A percentile compares a stretch with the other conserved stretches of the same genome.
Evolutionary conservation across 2,797 vertebrate genomes (phyloP).

Genomic region (Thaleichthys pacificus): DNA sequence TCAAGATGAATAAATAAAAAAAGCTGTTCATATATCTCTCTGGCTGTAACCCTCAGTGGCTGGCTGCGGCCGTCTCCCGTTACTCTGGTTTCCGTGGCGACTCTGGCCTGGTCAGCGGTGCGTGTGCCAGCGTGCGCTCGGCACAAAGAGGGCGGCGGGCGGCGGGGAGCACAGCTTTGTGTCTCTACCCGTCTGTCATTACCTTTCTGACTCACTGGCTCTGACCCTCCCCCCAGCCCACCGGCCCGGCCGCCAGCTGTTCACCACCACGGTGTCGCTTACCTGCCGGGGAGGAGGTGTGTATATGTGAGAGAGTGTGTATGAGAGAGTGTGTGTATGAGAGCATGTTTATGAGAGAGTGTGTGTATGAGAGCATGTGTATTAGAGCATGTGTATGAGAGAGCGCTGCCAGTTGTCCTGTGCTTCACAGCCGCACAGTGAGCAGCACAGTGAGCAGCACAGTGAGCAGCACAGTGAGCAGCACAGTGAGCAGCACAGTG

Average conservation of each 20-base stretch:
- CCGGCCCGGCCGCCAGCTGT: slow-evolving; percentile 66
- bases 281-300: slow-evolving; percentile 52
- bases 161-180: slow-evolving; percentile 43
- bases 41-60: slow-evolving; percentile 52
- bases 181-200: slow-evolving; percentile 71
- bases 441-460: too few species aligned
- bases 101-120: slow-evolving; percentile 17
- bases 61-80: slow-evolving; percentile 61
- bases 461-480: too few species aligned
- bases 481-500: too few species aligned
- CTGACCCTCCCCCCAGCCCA: slow-evolving; percentile 51
- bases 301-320: slow-evolving; percentile 31
- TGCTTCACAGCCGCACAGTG: neutral
- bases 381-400: slow-evolving; percentile 6
- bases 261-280: slow-evolving; percentile 69
- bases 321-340: slow-evolving; percentile 24
- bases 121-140: slow-evolving; percentile 37
- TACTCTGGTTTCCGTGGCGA: slow-evolving; percentile 71
- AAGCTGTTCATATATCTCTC: slow-evolving; percentile 49
- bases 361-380: slow-evolving; percentile 4
- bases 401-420: neutral
- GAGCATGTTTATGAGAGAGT: slow-evolving; percentile 24
- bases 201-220: slow-evolving; percentile 69
- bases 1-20: slow-evolving; percentile 43
- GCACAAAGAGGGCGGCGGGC: slow-evolving; percentile 56